Conservation (phyloP, 2,113 vertebrate genomes). For the Rutilus rutilus region DNA sequence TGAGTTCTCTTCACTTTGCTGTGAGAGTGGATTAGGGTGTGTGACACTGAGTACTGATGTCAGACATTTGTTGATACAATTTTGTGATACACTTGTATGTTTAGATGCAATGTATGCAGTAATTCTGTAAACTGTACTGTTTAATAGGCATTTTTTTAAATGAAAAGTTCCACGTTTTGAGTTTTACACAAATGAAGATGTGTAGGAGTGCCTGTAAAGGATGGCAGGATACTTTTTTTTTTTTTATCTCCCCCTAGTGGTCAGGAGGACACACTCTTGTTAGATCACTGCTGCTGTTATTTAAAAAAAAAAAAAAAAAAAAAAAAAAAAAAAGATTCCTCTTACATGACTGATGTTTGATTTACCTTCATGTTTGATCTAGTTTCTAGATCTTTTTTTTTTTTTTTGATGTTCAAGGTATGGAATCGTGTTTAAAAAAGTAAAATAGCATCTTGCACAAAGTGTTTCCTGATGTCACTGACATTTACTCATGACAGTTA, state of each 20-base stretch:
- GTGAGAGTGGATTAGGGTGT: constrained; percentile 34
- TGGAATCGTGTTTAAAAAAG: constrained; percentile 11
- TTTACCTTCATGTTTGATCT: not conserved
- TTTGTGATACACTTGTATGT: constrained; percentile 55
- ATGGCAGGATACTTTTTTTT: constrained; percentile 35
- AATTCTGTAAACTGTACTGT: constrained; percentile 46
- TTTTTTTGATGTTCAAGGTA: constrained; percentile 23
- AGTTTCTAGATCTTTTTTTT: not conserved
- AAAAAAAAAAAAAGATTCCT: not conserved
- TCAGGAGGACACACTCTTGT: constrained; percentile 35
- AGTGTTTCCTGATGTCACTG: constrained; percentile 20
- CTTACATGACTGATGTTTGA: not conserved
- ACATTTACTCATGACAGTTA: not conserved
- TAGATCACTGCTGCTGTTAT: constrained; percentile 48
- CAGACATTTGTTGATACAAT: constrained; percentile 51
- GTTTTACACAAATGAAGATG: constrained; percentile 6
- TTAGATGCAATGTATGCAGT: constrained; percentile 60
- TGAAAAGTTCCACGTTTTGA: constrained; percentile 21
- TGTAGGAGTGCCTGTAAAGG: constrained; percentile 39
- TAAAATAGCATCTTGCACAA: constrained; percentile 16
- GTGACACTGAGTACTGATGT: constrained; percentile 15
- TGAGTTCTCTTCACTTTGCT: constrained; percentile 49
- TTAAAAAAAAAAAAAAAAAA: not conserved
- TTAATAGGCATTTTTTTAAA: constrained; percentile 30
- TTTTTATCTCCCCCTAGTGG: constrained; percentile 49